phyloP scores from a whole-genome alignment of 2,113 vertebrate species.

The Grammomys dolichurus region DNA sequence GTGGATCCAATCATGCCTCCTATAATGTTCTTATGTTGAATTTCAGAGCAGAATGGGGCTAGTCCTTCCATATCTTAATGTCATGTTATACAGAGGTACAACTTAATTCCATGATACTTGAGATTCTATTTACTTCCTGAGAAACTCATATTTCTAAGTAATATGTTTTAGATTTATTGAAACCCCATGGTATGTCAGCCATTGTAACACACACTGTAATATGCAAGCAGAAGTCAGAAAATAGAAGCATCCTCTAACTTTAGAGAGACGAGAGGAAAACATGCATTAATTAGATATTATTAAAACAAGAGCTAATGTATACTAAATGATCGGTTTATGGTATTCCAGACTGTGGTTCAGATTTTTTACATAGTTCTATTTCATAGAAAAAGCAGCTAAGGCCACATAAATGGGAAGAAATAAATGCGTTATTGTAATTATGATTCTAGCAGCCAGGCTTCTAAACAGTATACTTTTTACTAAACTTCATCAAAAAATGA shows the following conservation, averaged over 20 bases:
- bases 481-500: neutral
- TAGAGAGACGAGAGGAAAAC: neutral
- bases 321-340: neutral
- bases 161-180: slow-evolving; percentile 44
- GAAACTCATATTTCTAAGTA: slow-evolving; percentile 31
- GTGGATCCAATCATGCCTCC: slow-evolving; percentile 57
- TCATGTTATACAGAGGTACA: slow-evolving; percentile 14
- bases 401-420: neutral
- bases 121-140: slow-evolving; percentile 37
- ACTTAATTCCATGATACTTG: slow-evolving; percentile 3
- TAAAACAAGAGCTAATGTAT: neutral
- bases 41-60: slow-evolving; percentile 21
- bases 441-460: neutral
- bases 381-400: neutral
- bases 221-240: neutral
- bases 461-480: neutral
- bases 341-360: neutral
- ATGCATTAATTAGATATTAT: slow-evolving; percentile 35
- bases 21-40: slow-evolving; percentile 38
- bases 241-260: neutral
- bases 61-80: slow-evolving; percentile 1
- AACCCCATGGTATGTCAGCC: neutral
- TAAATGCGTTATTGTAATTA: slow-evolving; percentile 5
- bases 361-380: neutral
- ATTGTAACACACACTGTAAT: neutral